phyloP scores from a whole-genome alignment of 2,888 invertebrate species.

The Drosophila hamatofila region DNA sequence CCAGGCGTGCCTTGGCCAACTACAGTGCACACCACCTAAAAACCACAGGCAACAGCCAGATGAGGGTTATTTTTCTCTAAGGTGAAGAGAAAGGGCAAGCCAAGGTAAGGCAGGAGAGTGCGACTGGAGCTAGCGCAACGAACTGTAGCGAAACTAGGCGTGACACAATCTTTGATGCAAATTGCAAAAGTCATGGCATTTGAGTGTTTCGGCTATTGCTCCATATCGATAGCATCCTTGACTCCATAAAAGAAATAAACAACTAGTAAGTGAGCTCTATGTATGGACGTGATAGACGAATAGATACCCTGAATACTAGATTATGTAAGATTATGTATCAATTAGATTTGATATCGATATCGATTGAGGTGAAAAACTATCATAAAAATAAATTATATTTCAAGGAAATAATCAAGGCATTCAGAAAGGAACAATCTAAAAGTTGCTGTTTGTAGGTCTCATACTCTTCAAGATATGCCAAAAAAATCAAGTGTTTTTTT shows the following conservation, averaged over 20 bases:
- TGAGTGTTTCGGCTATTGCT: constrained; percentile 49
- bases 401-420: background rate
- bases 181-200: constrained; percentile 71
- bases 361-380: background rate
- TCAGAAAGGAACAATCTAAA: background rate
- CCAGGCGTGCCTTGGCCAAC: constrained; percentile 53
- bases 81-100: no score
- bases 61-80: constrained; percentile 10
- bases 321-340: background rate
- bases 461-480: background rate
- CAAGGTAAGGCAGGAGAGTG: background rate
- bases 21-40: constrained; percentile 10
- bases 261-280: background rate
- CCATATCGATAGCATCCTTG: constrained; percentile 37
- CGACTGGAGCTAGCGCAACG: constrained; percentile 22
- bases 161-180: constrained; percentile 77
- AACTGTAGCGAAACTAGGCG: constrained; percentile 71
- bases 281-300: background rate
- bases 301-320: background rate
- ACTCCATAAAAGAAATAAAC: constrained; percentile 5
- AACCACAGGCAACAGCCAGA: constrained; percentile 1
- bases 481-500: background rate
- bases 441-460: background rate
- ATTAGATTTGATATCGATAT: background rate
- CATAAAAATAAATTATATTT: background rate